Conservation (phyloP, 2,888 invertebrate species). For the Saturnia japonica region DNA sequence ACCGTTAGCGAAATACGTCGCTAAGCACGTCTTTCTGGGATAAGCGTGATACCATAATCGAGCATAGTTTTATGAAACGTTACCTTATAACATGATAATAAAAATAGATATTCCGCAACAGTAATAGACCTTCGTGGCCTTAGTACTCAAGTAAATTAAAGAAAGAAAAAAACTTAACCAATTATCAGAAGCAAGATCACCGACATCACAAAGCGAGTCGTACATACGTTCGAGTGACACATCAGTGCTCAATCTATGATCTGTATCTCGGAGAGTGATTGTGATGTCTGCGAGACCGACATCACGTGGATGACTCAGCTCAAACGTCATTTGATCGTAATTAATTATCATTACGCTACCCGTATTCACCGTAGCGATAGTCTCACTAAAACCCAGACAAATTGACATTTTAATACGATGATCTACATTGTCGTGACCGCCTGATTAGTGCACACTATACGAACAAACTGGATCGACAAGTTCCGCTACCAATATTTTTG, state of each 20-base stretch:
- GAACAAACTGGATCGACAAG: too few relatives aligned
- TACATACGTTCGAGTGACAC: background rate
- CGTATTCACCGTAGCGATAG: background rate
- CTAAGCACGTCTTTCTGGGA: too few relatives aligned
- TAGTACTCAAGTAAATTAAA: background rate
- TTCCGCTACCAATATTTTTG: too few relatives aligned
- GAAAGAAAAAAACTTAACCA: background rate
- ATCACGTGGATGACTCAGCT: background rate
- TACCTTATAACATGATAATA: background rate
- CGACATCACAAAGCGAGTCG: background rate
- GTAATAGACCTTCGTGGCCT: background rate
- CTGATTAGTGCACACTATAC: background rate
- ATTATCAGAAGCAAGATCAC: background rate
- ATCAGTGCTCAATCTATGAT: background rate
- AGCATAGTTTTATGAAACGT: background rate
- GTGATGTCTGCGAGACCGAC: constrained; percentile 5
- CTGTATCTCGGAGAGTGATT: constrained; percentile 9
- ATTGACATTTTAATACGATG: background rate
- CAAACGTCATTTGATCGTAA: background rate
- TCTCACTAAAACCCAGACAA: background rate
- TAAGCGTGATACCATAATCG: background rate
- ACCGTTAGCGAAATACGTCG: too few relatives aligned
- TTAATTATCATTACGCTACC: background rate
- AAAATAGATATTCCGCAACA: background rate
- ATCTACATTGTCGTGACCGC: background rate